Conservation (phyloP, 2,113 vertebrate genomes). For the Origma solitaria region DNA sequence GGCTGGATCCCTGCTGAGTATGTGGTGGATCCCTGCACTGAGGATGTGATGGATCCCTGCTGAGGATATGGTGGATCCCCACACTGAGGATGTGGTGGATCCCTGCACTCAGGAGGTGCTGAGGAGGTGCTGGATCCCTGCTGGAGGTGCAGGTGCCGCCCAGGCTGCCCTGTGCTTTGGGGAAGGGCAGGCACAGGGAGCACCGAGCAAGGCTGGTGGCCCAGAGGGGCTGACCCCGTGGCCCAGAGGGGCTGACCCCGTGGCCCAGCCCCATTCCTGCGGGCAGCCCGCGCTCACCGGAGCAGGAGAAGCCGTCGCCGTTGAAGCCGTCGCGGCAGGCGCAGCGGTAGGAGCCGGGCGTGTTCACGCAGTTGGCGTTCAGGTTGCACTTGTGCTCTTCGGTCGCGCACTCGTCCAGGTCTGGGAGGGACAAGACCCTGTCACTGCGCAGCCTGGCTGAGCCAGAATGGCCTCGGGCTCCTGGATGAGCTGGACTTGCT, state of each 20-base stretch:
- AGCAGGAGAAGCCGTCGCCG: slow-evolving; percentile 87
- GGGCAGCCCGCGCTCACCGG: slow-evolving; percentile 60
- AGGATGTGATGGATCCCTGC: neutral
- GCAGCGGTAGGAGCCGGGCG: slow-evolving; percentile 87
- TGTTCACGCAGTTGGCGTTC: slow-evolving; percentile 86
- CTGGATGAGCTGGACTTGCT: neutral
- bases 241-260: neutral
- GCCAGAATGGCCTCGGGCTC: neutral
- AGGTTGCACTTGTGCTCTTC: slow-evolving; percentile 86
- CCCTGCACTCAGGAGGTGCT: neutral
- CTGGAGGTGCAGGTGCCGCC: neutral
- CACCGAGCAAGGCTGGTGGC: neutral
- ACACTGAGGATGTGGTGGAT: no score
- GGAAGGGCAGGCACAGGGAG: neutral
- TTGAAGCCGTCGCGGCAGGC: slow-evolving; percentile 85
- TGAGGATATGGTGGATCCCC: neutral
- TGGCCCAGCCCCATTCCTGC: neutral
- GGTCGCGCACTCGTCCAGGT: slow-evolving; percentile 85
- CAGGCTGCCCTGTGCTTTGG: neutral
- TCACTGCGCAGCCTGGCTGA: neutral
- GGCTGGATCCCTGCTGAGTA: neutral
- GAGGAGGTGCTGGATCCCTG: neutral
- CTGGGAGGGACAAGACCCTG: slow-evolving; percentile 45
- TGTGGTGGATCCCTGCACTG: neutral
- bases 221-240: neutral